Conservation (phyloP, 2,113 vertebrate genomes). For the Drymodes brunneopygia region DNA sequence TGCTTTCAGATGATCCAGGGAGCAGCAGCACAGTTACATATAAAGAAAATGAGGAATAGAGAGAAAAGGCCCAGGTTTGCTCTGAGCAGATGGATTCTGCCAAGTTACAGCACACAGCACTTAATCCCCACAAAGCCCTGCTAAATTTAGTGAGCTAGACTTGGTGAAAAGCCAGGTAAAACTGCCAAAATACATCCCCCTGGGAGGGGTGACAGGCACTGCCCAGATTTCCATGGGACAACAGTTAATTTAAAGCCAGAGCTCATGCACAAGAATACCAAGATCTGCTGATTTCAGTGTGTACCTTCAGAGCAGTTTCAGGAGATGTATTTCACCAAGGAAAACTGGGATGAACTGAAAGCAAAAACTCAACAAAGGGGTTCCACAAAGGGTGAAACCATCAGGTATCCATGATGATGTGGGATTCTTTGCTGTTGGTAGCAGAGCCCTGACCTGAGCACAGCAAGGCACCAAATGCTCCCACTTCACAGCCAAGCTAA, state of each 20-base stretch:
- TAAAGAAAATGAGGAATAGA: neutral
- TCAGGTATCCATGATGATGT: fast-evolving
- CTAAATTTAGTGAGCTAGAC: neutral
- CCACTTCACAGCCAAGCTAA: constrained; percentile 58
- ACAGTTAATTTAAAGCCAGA: neutral
- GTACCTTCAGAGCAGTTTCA: neutral
- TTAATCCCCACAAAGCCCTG: neutral
- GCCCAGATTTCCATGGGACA: neutral
- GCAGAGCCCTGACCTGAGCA: neutral
- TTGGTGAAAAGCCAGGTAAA: neutral
- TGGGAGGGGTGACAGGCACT: neutral
- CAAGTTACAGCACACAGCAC: neutral
- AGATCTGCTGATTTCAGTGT: neutral
- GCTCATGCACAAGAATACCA: neutral
- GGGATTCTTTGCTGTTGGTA: neutral
- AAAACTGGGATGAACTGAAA: neutral
- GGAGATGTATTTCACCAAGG: neutral
- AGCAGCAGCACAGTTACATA: neutral
- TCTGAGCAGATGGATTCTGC: neutral
- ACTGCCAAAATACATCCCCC: neutral
- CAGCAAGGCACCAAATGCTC: neutral
- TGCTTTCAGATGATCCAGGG: neutral
- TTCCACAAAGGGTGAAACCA: neutral
- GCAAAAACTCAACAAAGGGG: neutral
- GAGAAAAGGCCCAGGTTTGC: neutral